phyloP scores from a whole-genome alignment of 2,113 vertebrate genomes.

The Microcebus griseorufus region DNA sequence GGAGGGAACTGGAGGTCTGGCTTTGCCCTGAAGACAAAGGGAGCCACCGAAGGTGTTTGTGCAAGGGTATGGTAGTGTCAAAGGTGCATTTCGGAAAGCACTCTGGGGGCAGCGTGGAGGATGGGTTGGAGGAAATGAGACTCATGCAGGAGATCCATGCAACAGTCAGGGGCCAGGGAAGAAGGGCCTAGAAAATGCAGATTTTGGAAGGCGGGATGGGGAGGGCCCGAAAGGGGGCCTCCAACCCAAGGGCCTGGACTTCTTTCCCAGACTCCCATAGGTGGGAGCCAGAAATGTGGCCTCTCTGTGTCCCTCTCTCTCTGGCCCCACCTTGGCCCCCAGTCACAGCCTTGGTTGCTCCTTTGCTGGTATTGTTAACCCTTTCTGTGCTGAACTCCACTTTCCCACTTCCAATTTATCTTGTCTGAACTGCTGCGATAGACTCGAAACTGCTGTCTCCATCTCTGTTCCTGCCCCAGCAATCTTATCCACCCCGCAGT shows the following conservation, averaged over 20 bases:
- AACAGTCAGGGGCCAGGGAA: neutral
- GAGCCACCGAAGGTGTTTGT: neutral
- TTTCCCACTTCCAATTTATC: neutral
- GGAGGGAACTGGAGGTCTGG: neutral
- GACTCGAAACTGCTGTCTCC: neutral
- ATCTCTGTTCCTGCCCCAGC: neutral
- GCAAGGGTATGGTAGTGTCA: neutral
- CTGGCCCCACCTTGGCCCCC: neutral
- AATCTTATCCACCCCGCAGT: neutral
- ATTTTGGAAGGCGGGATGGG: neutral
- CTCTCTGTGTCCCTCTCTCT: neutral
- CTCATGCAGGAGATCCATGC: neutral
- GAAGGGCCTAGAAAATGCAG: neutral
- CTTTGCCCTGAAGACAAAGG: neutral
- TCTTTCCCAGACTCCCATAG: neutral
- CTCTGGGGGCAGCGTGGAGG: neutral
- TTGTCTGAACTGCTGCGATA: neutral
- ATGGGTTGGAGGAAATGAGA: neutral
- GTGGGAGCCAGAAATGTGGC: neutral
- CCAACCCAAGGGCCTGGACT: neutral
- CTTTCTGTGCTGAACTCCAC: neutral
- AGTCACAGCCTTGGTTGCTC: neutral
- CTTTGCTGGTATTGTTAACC: neutral
- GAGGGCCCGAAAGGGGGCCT: accelerated
- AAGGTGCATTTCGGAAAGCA: neutral